phyloP scores from a whole-genome alignment of 23 tunicate species.

The Ascidia mentula region DNA sequence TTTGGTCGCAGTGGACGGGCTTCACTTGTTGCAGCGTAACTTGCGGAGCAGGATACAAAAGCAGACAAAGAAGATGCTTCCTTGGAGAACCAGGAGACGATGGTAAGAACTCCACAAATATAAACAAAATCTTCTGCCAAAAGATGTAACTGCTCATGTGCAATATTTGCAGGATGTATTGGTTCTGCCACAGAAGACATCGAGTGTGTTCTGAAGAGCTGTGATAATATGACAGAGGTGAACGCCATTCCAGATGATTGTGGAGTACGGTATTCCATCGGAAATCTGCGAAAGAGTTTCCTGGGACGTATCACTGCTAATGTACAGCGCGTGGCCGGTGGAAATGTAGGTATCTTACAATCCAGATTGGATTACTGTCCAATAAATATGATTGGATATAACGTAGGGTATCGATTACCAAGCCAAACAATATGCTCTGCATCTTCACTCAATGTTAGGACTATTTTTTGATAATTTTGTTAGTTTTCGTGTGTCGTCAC shows the following conservation, averaged over 20 bases:
- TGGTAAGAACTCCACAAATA: not conserved
- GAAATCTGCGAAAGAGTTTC: not conserved
- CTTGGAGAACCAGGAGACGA: not conserved
- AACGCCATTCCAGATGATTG: not conserved
- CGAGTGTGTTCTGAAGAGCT: not conserved
- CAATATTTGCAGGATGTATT: slow-evolving; percentile 4
- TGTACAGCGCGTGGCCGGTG: no score
- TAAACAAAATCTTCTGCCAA: not conserved
- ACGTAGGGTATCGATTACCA: no score
- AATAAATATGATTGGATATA: no score
- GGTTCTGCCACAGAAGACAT: not conserved
- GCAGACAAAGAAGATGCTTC: slow-evolving; percentile 28
- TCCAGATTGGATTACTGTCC: no score
- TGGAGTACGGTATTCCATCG: not conserved
- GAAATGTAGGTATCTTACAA: no score
- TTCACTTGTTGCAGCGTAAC: slow-evolving; percentile 62
- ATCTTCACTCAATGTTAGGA: no score
- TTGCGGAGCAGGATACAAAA: slow-evolving; percentile 46
- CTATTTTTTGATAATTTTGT: no score
- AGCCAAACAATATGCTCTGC: no score
- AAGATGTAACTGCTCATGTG: not conserved
- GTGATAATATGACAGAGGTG: not conserved
- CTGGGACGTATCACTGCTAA: no score
- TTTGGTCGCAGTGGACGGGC: slow-evolving; percentile 42
- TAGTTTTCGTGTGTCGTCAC: no score